Evolutionary conservation across 1,140 invertebrate species (phyloP), one percentile per base, ranked within the genome.

Genomic region (Harpegnathos saltator): DNA sequence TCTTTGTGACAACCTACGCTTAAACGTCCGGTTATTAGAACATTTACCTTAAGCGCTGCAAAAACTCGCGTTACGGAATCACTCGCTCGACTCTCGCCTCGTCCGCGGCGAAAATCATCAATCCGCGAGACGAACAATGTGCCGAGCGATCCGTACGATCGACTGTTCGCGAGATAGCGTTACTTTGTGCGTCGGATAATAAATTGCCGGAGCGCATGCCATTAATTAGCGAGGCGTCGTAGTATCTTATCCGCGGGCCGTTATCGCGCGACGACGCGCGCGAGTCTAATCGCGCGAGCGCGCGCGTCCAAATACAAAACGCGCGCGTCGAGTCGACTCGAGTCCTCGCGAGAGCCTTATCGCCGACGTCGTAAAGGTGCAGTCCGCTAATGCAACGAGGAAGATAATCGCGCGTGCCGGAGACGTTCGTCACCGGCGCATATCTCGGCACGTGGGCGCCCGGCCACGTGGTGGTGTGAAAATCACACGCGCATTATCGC

Each of bases 361-460:
- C 75, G 14, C 19, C 22, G 22, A 19, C 52, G 52, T 69, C 63
- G 33, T 80, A 80, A 80, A 58, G 24, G 1, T 24, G 33, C 14
- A 80, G 33, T 80, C n/a, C 65, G 65, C 22, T 80, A 80, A 80
- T 80, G 22, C 26, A 78, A 69, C 52, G 33, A 22, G n/a, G 12
- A 75, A 58, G 33, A 80, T 80, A 58, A 80, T 78, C 38, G 52
- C 75, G 22, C 15, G 17, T 29, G 33, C 50, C 29, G 29, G 52
- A 80, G 54, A 71, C 33, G 52, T 80, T 59, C 65, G 65, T 80
- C 75, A 80, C 17, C 19, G 17, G 17, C 14, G 29, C n/a, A 56
- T 78, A 68, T 59, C 75, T 71, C 22, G 65, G n/a, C 75, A 80
- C 75, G 75, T 80, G 75, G 75, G 52, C 52, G 65, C 65, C 33